These are phyloP conservation scores for Nemurella pictetii DNA, from an alignment of 2,888 invertebrate species.

Conservation along the genomic window DNA sequence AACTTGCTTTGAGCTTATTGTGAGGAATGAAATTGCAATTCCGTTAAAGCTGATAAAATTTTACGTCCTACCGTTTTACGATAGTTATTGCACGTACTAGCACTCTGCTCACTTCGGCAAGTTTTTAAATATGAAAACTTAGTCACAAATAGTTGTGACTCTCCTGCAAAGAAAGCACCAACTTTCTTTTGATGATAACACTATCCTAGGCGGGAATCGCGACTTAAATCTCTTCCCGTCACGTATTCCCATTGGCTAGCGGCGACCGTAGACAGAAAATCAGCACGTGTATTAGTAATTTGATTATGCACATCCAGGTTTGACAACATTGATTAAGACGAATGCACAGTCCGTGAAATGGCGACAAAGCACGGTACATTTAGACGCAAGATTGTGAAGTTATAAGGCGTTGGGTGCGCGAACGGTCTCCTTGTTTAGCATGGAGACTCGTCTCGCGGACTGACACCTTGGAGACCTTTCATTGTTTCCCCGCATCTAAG, in stretches of 20 bases:
- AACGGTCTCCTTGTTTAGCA: not conserved
- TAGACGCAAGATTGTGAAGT: not conserved
- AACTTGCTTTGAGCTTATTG: too few relatives aligned
- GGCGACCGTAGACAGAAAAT: not conserved
- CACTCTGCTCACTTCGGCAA: too few relatives aligned
- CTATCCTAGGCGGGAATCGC: too few relatives aligned
- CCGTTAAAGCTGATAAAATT: too few relatives aligned
- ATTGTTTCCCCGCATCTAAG: not conserved
- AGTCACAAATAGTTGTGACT: too few relatives aligned
- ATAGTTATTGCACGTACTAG: too few relatives aligned
- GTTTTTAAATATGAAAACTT: too few relatives aligned
- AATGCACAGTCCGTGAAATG: not conserved
- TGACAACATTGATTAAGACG: not conserved
- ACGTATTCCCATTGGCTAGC: not conserved
- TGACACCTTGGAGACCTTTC: not conserved
- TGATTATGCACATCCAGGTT: not conserved
- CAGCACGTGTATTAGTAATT: not conserved
- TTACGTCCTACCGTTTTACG: too few relatives aligned
- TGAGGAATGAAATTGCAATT: too few relatives aligned
- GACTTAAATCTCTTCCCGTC: not conserved
- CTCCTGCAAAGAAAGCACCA: too few relatives aligned
- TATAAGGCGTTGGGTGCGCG: not conserved
- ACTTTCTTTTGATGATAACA: too few relatives aligned
- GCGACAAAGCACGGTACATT: not conserved
- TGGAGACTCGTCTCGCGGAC: not conserved